Conservation (phyloP, 2,797 vertebrate species). For the Scolopax rusticola region DNA sequence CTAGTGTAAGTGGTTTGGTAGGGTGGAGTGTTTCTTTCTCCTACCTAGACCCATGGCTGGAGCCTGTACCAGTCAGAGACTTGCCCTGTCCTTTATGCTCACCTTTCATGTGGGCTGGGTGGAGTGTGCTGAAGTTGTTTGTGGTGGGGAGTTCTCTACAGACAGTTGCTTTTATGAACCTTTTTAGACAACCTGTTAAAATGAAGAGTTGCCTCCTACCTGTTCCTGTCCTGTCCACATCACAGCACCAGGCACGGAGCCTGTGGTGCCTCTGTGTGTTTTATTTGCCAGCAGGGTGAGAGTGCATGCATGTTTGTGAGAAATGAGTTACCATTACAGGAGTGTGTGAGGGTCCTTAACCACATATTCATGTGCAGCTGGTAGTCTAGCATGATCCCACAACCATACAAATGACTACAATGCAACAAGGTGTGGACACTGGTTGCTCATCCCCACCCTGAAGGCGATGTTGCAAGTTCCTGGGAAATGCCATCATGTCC, state of each 20-base stretch:
- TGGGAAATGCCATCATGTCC: conserved; percentile 41
- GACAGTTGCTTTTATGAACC: neutral
- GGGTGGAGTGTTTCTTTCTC: neutral
- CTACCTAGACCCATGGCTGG: neutral
- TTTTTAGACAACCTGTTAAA: neutral
- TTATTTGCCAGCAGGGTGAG: neutral
- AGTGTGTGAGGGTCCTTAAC: neutral
- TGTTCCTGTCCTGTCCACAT: neutral
- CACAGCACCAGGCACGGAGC: neutral
- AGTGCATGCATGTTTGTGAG: neutral
- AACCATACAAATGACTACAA: neutral
- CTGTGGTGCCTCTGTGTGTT: neutral
- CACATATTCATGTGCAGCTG: neutral
- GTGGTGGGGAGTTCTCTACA: neutral
- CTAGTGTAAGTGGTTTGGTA: neutral
- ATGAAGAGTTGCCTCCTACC: neutral
- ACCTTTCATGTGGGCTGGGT: neutral
- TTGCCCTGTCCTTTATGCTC: neutral
- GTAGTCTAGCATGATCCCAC: neutral
- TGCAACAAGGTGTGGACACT: conserved; percentile 33
- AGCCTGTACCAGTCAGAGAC: neutral
- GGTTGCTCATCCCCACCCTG: conserved; percentile 53
- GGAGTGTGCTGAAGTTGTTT: neutral
- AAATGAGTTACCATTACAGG: neutral
- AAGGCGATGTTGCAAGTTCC: conserved; percentile 49